Percentiles rank a stretch among this genome's conserved stretches.
These are phyloP conservation scores for Nothocercus julius DNA, from an alignment of 2,113 vertebrate genomes.

Conservation along the genomic window DNA sequence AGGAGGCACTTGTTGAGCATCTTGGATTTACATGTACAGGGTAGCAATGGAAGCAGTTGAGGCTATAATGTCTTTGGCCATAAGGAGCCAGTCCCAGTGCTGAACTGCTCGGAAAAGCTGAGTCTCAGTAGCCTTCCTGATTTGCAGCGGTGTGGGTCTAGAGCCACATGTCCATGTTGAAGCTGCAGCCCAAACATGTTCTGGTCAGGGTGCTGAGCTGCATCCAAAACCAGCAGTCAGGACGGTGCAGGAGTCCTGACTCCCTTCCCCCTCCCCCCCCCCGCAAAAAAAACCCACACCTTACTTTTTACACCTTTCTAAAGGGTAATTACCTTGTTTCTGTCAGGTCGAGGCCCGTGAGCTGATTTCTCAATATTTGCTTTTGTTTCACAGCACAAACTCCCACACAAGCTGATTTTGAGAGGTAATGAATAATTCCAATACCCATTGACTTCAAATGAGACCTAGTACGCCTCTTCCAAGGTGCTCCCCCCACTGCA, in stretches of 20 bases:
- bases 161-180: background rate
- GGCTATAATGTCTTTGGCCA: background rate
- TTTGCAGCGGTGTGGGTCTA: background rate
- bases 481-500: background rate
- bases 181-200: background rate
- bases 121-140: background rate
- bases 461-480: too few relatives aligned
- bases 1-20: background rate
- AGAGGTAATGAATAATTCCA: background rate
- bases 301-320: background rate
- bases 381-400: background rate
- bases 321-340: background rate
- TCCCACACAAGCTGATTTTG: background rate
- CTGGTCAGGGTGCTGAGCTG: background rate
- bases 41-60: background rate
- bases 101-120: background rate
- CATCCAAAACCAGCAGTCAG: background rate
- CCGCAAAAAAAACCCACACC: too few relatives aligned
- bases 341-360: background rate
- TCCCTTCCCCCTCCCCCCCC: background rate
- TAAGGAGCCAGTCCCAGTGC: accelerated
- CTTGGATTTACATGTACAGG: accelerated
- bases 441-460: background rate
- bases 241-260: background rate
- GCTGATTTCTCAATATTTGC: background rate